Conservation (phyloP, 2,113 vertebrate species). For the Microcebus griseorufus region DNA sequence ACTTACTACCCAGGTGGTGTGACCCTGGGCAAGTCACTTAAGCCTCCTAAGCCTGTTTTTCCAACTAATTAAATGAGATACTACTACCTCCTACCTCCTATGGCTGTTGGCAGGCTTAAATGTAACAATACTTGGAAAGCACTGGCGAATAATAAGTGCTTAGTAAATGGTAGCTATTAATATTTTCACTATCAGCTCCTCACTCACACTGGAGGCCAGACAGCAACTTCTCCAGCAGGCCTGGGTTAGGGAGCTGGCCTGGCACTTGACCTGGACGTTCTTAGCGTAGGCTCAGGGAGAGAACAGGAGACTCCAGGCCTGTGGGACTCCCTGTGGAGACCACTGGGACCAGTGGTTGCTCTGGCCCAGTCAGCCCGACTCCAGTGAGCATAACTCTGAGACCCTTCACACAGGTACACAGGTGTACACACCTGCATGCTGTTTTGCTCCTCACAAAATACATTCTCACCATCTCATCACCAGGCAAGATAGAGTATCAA, state of each 20-base stretch:
- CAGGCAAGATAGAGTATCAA: background rate
- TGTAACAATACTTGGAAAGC: background rate
- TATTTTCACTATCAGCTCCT: background rate
- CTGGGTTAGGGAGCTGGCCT: background rate
- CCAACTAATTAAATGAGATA: background rate
- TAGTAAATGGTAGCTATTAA: background rate
- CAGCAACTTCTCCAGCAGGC: slow-evolving; percentile 4
- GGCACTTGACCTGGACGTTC: background rate
- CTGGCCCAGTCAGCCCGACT: background rate
- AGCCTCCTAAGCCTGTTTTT: background rate
- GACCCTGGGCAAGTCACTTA: slow-evolving; percentile 38
- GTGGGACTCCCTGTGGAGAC: background rate
- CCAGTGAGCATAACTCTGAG: background rate
- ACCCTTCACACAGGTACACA: background rate
- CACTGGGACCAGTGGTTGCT: background rate
- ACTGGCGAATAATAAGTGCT: background rate
- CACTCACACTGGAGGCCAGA: background rate
- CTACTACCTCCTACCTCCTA: background rate
- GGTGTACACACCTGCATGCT: background rate
- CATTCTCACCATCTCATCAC: background rate
- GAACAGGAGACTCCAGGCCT: background rate
- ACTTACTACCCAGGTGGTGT: background rate
- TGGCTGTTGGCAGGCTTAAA: background rate
- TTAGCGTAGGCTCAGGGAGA: background rate
- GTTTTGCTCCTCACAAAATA: background rate